A percentile compares a stretch with the other conserved stretches of the same genome.
Evolutionary conservation across 1,140 invertebrate species (phyloP).

Genomic region (Pogonomyrmex californicus): DNA sequence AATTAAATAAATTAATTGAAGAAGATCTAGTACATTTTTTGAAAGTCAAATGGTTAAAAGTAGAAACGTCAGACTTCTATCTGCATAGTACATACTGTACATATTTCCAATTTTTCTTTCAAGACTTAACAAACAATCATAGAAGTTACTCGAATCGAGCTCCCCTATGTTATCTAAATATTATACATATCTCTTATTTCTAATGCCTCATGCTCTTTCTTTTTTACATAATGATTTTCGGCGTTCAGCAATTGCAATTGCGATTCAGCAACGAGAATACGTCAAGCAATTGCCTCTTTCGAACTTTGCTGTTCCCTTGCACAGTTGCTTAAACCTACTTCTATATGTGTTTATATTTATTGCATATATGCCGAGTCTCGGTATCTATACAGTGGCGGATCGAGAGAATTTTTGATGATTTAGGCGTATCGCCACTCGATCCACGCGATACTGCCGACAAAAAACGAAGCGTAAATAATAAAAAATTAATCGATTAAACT

Average conservation of each 20-base stretch:
- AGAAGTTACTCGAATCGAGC: slow-evolving; percentile 14
- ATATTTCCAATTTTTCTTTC: background rate
- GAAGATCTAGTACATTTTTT: background rate
- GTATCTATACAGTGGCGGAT: slow-evolving; percentile 54
- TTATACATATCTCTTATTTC: slow-evolving; percentile 8
- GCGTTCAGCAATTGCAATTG: slow-evolving; percentile 16
- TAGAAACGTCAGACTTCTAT: background rate
- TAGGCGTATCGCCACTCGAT: background rate
- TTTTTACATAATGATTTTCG: background rate
- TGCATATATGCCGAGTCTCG: slow-evolving; percentile 32
- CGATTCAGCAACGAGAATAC: slow-evolving; percentile 21
- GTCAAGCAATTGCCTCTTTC: slow-evolving; percentile 40
- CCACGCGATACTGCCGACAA: background rate
- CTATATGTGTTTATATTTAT: slow-evolving; percentile 53
- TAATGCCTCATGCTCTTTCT: slow-evolving; percentile 27
- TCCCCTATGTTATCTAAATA: background rate
- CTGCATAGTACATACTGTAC: too few relatives aligned
- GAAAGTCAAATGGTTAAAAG: background rate
- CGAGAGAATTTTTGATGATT: background rate
- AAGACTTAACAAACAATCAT: background rate
- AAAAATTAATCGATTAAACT: background rate
- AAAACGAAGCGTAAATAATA: background rate
- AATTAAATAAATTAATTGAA: background rate
- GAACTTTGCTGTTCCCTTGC: slow-evolving; percentile 57
- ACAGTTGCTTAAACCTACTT: slow-evolving; percentile 65